Conservation (phyloP, 2,888 invertebrate species). For the Tenthredo livida region DNA sequence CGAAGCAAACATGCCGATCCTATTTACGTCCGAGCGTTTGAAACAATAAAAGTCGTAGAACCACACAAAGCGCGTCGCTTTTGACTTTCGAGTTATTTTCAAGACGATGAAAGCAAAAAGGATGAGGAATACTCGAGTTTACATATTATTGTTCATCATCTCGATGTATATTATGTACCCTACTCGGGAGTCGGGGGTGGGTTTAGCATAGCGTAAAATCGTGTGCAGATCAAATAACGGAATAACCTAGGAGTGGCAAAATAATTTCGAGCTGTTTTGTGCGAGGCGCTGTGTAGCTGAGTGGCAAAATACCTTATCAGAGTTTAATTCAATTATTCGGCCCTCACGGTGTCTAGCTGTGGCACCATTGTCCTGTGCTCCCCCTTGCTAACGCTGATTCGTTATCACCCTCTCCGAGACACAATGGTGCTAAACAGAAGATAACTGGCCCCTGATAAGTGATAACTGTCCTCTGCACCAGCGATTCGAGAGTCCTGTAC, state of each 20-base stretch:
- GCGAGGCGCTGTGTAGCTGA: not conserved
- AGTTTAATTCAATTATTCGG: constrained; percentile 76
- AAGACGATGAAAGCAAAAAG: not conserved
- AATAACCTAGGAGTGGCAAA: not conserved
- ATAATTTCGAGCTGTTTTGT: constrained; percentile 30
- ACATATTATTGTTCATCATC: not conserved
- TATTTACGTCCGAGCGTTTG: constrained; percentile 8
- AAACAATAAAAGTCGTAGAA: constrained; percentile 21
- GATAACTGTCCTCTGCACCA: constrained; percentile 51
- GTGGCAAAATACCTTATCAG: constrained; percentile 66
- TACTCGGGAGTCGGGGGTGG: not conserved
- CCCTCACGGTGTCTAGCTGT: constrained; percentile 70
- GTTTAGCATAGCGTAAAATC: not conserved
- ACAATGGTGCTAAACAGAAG: constrained; percentile 75
- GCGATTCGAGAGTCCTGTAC: constrained; percentile 27
- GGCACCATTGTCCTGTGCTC: constrained; percentile 68
- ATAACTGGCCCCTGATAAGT: constrained; percentile 64
- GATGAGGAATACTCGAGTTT: not conserved
- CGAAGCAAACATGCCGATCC: constrained; percentile 33
- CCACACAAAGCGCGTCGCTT: not conserved
- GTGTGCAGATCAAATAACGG: not conserved
- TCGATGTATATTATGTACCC: not conserved
- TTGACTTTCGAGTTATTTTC: not conserved
- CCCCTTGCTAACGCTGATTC: constrained; percentile 66
- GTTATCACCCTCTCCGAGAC: constrained; percentile 71